Percentiles rank a stretch among this genome's conserved stretches.
Conservation (phyloP, 2,888 invertebrate species). For the Brenthis daphne region DNA sequence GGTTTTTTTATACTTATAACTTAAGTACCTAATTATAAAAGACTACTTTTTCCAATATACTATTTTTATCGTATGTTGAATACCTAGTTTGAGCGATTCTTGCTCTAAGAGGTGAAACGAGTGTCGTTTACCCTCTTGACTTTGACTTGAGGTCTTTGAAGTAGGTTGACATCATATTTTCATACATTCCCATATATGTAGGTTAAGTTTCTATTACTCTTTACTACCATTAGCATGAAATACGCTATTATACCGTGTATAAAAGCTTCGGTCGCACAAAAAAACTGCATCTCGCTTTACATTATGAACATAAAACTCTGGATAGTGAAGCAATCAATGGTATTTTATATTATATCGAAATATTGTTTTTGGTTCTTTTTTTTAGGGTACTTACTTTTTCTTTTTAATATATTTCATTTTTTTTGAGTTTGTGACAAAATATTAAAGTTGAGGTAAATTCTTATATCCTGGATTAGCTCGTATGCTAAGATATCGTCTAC, state of each 20-base stretch:
- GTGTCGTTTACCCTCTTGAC: conserved; percentile 33
- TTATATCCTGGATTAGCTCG: too few species aligned
- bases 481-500: too few species aligned
- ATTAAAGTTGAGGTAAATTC: too few species aligned
- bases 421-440: too few species aligned
- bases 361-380: too few species aligned
- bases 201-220: conserved; percentile 23
- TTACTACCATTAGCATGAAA: conserved; percentile 7
- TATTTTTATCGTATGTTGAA: conserved; percentile 8
- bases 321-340: too few species aligned
- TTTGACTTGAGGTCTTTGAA: conserved; percentile 34
- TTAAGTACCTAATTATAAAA: too few species aligned
- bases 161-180: conserved; percentile 29
- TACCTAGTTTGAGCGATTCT: conserved; percentile 28
- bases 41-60: neutral
- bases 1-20: too few species aligned
- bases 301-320: neutral
- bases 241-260: conserved; percentile 1
- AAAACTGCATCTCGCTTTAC: neutral
- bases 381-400: too few species aligned
- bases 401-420: too few species aligned
- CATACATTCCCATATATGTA: conserved; percentile 22
- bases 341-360: too few species aligned
- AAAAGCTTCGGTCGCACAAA: conserved; percentile 2
- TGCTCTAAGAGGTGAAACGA: conserved; percentile 25